Percentiles rank a stretch among this genome's conserved stretches.
Evolutionary conservation across 2,113 vertebrate species (phyloP).

Genomic region (Sinocyclocheilus maitianheensis): DNA sequence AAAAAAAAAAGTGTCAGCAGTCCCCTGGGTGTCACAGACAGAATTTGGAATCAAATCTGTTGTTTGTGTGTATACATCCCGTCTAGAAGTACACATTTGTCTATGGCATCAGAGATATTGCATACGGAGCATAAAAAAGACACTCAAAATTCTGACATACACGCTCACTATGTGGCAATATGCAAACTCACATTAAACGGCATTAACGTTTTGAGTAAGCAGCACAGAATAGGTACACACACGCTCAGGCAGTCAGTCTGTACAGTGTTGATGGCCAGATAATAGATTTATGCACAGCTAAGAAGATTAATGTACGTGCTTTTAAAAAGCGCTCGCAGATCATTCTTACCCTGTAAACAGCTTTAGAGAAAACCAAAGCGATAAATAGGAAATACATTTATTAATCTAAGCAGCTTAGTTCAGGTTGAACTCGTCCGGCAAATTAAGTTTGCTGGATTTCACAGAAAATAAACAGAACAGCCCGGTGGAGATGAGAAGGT

Average conservation of each 20-base stretch:
- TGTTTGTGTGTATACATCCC: conserved; percentile 33
- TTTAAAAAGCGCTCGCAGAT: conserved; percentile 69
- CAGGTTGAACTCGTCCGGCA: conserved; percentile 77
- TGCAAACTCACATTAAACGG: conserved; percentile 14
- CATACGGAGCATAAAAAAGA: not conserved
- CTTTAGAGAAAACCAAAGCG: conserved; percentile 78
- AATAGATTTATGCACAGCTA: conserved; percentile 74
- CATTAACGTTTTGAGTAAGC: conserved; percentile 25
- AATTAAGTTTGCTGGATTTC: conserved; percentile 81
- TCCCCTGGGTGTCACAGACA: conserved; percentile 7
- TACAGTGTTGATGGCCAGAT: conserved; percentile 71
- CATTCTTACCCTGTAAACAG: conserved; percentile 76
- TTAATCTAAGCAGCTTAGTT: conserved; percentile 82
- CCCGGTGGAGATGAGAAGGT: conserved; percentile 43
- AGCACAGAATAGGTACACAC: conserved; percentile 39
- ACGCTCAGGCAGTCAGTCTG: conserved; percentile 46
- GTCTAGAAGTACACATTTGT: conserved; percentile 17
- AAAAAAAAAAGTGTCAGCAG: conserved; percentile 39
- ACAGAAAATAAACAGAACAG: conserved; percentile 72
- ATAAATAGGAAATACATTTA: conserved; percentile 81
- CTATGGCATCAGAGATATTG: conserved; percentile 29
- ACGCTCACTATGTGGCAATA: conserved; percentile 44
- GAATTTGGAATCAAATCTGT: conserved; percentile 47
- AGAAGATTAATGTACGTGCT: conserved; percentile 76
- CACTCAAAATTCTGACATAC: conserved; percentile 33